Conservation (phyloP, 2,113 vertebrate species). For the Rhinopomastus cyanomelas region DNA sequence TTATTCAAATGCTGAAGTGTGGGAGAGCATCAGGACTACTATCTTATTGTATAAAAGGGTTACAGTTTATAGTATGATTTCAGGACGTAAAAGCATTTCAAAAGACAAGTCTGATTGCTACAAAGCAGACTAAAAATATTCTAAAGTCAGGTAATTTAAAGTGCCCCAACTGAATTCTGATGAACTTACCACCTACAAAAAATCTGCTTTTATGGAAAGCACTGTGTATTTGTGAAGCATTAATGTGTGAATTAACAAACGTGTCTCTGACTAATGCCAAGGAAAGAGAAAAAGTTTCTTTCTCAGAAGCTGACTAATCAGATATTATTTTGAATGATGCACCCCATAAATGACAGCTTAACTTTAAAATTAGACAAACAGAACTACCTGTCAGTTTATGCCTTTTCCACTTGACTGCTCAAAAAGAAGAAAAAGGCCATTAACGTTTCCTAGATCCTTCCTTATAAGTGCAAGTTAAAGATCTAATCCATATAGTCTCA, state of each 20-base stretch:
- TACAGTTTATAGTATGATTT: not conserved
- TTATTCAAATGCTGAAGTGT: not conserved
- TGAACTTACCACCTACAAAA: constrained; percentile 37
- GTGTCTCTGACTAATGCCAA: constrained; percentile 9
- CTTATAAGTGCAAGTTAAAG: not conserved
- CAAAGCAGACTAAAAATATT: not conserved
- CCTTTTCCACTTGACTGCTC: not conserved
- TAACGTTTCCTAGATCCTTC: not conserved
- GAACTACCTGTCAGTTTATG: not conserved
- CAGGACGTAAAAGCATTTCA: not conserved
- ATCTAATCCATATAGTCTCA: not conserved
- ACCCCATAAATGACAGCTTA: not conserved
- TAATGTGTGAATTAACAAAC: constrained; percentile 15
- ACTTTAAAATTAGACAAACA: not conserved
- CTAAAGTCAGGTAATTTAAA: not conserved
- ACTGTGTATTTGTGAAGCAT: not conserved
- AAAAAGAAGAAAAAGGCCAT: not conserved
- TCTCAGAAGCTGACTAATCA: not conserved
- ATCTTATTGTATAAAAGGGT: not conserved
- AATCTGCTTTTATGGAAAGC: not conserved
- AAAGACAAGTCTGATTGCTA: not conserved
- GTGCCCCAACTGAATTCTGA: not conserved
- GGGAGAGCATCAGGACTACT: not conserved
- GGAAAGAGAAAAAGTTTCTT: not conserved
- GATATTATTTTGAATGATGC: not conserved